Percentiles rank a stretch among this genome's conserved stretches.
These are phyloP conservation scores for Avahi laniger DNA, from an alignment of 2,797 vertebrate genomes.

Conservation along the genomic window DNA sequence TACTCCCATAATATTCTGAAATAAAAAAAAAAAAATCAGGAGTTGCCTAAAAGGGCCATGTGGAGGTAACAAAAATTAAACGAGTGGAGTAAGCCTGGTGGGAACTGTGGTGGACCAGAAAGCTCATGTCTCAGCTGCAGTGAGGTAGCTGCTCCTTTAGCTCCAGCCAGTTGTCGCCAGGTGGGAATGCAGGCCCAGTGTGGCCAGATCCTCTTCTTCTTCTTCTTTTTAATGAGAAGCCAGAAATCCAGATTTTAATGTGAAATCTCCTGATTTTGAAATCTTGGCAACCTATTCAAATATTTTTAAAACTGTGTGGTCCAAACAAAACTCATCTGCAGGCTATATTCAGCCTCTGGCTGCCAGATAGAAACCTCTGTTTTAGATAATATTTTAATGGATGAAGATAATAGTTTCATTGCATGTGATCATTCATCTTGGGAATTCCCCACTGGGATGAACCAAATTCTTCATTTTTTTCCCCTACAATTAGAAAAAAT, in stretches of 20 bases:
- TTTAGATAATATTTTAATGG: constrained; percentile 79
- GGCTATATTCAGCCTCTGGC: constrained; percentile 64
- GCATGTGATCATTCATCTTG: constrained; percentile 67
- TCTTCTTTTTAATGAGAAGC: not conserved
- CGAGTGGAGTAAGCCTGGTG: not conserved
- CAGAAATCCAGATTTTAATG: constrained; percentile 64
- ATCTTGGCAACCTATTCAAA: constrained; percentile 70
- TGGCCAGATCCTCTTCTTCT: not conserved
- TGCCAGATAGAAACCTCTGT: constrained; percentile 75
- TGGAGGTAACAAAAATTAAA: constrained; percentile 21
- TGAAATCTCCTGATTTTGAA: constrained; percentile 72
- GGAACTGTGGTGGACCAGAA: constrained; percentile 24
- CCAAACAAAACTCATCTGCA: constrained; percentile 72
- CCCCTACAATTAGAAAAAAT: constrained; percentile 5
- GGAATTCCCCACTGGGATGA: constrained; percentile 64
- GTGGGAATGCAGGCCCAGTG: constrained; percentile 5
- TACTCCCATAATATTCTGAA: no score
- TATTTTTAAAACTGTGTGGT: constrained; percentile 77
- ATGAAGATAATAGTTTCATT: constrained; percentile 73
- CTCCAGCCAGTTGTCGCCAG: not conserved
- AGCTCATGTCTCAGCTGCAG: not conserved
- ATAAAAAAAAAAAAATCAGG: not conserved
- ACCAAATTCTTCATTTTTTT: constrained; percentile 51
- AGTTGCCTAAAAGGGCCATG: not conserved
- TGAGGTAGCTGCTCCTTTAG: not conserved